phyloP scores from a whole-genome alignment of 2,797 vertebrate genomes.

The Tragelaphus oryx region DNA sequence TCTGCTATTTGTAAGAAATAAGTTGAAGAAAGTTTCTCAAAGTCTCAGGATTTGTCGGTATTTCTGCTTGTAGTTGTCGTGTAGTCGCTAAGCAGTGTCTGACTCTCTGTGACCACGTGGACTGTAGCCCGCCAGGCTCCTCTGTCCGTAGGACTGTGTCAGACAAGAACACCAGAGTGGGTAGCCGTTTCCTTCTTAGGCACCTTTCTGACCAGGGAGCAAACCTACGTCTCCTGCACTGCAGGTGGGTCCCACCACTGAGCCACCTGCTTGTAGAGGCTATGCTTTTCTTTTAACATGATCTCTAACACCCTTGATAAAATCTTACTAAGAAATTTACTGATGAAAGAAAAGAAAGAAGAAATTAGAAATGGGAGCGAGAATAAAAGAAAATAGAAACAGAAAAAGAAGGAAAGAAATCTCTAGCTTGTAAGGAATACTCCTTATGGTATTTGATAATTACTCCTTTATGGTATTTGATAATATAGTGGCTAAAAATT shows the following conservation, averaged over 20 bases:
- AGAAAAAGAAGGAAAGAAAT: not conserved
- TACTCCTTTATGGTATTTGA: not conserved
- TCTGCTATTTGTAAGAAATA: not conserved
- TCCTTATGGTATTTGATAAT: not conserved
- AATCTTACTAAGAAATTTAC: not conserved
- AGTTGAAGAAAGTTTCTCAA: not conserved
- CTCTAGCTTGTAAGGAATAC: not conserved
- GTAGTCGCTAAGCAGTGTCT: rapidly evolving
- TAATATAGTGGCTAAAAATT: not conserved
- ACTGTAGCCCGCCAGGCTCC: not conserved
- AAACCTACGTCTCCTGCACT: rapidly evolving
- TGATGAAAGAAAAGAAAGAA: not conserved
- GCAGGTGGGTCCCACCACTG: not conserved
- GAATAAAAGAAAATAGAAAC: not conserved
- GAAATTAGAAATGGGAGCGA: not conserved
- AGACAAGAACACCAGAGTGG: rapidly evolving
- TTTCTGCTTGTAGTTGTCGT: not conserved
- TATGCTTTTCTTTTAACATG: not conserved
- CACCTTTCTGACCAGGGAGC: not conserved
- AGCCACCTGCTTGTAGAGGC: not conserved
- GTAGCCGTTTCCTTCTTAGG: not conserved
- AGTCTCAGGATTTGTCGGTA: not conserved
- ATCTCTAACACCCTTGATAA: not conserved
- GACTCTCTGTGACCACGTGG: not conserved
- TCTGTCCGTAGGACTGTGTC: not conserved